These are phyloP conservation scores for Entomobrya proxima DNA, from an alignment of 2,888 invertebrate species.

Conservation along the genomic window DNA sequence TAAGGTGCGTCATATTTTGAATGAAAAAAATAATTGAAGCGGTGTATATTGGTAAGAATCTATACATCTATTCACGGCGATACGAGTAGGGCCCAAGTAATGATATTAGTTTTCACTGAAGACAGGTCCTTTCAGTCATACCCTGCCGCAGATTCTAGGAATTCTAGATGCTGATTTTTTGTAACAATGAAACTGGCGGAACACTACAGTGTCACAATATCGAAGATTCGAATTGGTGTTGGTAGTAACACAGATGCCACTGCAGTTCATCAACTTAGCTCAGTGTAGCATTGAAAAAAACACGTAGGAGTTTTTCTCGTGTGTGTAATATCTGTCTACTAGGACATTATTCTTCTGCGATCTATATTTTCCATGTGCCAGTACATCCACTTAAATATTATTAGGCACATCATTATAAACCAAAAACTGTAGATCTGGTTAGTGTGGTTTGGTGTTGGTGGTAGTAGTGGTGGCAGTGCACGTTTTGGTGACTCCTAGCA, in stretches of 20 bases:
- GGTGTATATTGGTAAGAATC: too few relatives aligned
- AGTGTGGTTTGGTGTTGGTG: background rate
- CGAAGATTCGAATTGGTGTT: background rate
- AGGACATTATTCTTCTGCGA: conserved; percentile 2
- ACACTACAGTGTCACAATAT: too few relatives aligned
- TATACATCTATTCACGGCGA: too few relatives aligned
- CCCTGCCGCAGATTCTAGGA: too few relatives aligned
- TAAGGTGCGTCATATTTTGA: too few relatives aligned
- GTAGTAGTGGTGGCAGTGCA: background rate
- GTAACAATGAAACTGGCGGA: too few relatives aligned
- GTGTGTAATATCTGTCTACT: background rate
- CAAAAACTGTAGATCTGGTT: background rate
- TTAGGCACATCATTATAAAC: background rate
- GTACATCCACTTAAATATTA: background rate
- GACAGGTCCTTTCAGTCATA: too few relatives aligned
- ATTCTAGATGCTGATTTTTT: too few relatives aligned
- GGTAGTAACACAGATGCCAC: background rate
- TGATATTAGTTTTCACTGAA: too few relatives aligned
- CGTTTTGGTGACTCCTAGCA: too few relatives aligned
- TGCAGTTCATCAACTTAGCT: conserved; percentile 29
- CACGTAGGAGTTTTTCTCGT: background rate
- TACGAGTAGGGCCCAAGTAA: too few relatives aligned
- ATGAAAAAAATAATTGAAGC: too few relatives aligned
- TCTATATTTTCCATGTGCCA: background rate
- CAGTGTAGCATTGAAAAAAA: background rate